Percentiles rank a stretch among this genome's conserved stretches.
These are phyloP conservation scores for Lucinisca nassula DNA, from an alignment of 2,888 invertebrate species.

Conservation along the genomic window DNA sequence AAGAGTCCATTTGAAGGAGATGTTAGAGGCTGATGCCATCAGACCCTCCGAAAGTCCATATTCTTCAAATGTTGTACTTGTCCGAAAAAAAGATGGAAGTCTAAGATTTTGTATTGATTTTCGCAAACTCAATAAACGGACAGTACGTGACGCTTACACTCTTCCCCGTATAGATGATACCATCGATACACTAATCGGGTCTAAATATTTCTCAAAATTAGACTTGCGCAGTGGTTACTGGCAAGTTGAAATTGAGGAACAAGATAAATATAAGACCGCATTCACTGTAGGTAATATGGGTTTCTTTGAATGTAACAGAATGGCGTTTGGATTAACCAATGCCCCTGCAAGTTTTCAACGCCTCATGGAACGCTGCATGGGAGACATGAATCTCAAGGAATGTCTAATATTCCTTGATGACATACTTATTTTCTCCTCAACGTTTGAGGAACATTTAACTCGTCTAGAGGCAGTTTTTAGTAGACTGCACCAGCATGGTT, in stretches of 20 bases:
- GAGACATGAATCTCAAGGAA: no score
- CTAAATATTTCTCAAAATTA: no score
- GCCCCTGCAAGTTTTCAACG: neutral
- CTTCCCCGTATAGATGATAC: neutral
- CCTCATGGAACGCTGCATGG: neutral
- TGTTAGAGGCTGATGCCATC: neutral
- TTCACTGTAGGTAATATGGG: neutral
- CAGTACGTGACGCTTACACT: no score
- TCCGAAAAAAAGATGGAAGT: neutral
- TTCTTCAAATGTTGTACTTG: conserved; percentile 1
- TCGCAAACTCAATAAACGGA: neutral
- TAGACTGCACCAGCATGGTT: neutral
- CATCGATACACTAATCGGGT: neutral
- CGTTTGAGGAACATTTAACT: neutral
- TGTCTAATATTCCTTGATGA: neutral
- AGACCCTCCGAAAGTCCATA: neutral
- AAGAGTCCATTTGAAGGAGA: neutral
- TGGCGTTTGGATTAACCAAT: neutral
- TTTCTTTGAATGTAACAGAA: neutral
- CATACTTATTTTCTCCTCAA: neutral
- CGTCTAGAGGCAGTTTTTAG: neutral
- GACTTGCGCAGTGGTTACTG: no score
- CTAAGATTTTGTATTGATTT: neutral
- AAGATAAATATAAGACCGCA: neutral
- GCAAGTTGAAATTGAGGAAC: neutral